Base-by-base conservation (phyloP, 2,113 vertebrate species). In the Ophiodon elongatus region DNA sequence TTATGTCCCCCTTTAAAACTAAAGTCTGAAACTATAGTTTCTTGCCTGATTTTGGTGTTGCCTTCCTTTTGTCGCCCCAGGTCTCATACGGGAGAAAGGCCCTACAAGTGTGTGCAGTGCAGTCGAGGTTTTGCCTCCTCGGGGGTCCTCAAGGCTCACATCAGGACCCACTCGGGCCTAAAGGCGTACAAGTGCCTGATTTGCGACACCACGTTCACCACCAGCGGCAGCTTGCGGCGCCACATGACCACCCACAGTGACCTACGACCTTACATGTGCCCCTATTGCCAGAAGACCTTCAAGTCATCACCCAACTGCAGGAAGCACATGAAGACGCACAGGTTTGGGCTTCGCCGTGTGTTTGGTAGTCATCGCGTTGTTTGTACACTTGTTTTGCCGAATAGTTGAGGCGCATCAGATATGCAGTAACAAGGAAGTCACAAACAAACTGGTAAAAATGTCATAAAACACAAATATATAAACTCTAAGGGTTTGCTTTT, bases 251-350 rank as follows among this genome's bases (percentile, higher is more conserved):
- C 98, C 43, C 98, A 99, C 84, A 99, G 98, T 1, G 97, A 99
- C 89, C 93, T 98, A 4, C 96, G 98, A 4, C 98, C 98, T 0
- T 99, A 99, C 80, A 99, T 99, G 98, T 99, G 98, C 84, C 98
- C 98, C 0, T 99, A 99, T 91, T 99, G 98, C 93, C 98, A 99
- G 87, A 99, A 99, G 87, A 99, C 98, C 2, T 99, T 99, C 90
- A 99, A 99, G 96, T 99, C 98, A 0, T 98, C 97, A 0, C 95
- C 99, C 9, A 99, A 99, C 87, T 99, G 98, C 93, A 97, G 98
- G 91, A 99, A 99, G 82, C 98, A 99, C 94, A 99, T 99, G 98
- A 99, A 98, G 91, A 99, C 98, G 7, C 98, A 99, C 71, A 97
- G 98, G 98, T 94, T 76, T 56, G 83, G 31, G 13, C 11, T 41